phyloP scores from a whole-genome alignment of 2,797 vertebrate species.

The Hydrocynus forskahlii region DNA sequence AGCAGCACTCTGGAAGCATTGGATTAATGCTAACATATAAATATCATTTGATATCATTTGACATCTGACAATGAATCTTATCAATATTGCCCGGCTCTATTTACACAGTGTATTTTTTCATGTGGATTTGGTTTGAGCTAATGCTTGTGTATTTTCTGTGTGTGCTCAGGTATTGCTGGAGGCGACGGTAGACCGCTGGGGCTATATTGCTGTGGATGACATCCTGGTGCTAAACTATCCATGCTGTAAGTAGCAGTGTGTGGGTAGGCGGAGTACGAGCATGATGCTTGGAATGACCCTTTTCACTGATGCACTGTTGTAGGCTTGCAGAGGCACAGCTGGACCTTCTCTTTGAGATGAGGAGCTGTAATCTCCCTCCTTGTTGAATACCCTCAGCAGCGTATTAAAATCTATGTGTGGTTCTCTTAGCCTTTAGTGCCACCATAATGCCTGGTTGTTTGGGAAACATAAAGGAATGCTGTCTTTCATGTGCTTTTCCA shows the following conservation, averaged over 20 bases:
- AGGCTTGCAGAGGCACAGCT: conserved; percentile 10
- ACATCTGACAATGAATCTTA: no score
- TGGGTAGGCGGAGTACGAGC: not conserved
- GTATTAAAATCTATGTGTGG: not conserved
- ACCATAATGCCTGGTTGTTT: not conserved
- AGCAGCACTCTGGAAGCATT: no score
- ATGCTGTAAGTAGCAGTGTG: conserved; percentile 87
- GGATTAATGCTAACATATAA: no score
- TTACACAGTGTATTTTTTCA: conserved; percentile 23
- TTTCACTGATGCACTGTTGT: conserved; percentile 17
- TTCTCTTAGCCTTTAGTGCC: conserved; percentile 8
- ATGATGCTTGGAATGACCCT: not conserved
- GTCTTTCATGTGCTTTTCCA: not conserved
- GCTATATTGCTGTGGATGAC: conserved; percentile 95
- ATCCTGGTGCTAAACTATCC: conserved; percentile 95
- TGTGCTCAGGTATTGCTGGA: conserved; percentile 90
- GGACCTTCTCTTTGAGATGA: conserved; percentile 32
- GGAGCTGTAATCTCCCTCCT: conserved; percentile 25
- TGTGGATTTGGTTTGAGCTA: conserved; percentile 22
- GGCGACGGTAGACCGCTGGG: conserved; percentile 86
- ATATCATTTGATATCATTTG: no score
- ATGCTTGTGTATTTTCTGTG: conserved; percentile 51
- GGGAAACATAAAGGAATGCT: not conserved
- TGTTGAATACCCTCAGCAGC: conserved; percentile 12
- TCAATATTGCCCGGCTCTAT: no score